phyloP scores from a whole-genome alignment of 2,888 invertebrate species.

The Malacosoma neustria region DNA sequence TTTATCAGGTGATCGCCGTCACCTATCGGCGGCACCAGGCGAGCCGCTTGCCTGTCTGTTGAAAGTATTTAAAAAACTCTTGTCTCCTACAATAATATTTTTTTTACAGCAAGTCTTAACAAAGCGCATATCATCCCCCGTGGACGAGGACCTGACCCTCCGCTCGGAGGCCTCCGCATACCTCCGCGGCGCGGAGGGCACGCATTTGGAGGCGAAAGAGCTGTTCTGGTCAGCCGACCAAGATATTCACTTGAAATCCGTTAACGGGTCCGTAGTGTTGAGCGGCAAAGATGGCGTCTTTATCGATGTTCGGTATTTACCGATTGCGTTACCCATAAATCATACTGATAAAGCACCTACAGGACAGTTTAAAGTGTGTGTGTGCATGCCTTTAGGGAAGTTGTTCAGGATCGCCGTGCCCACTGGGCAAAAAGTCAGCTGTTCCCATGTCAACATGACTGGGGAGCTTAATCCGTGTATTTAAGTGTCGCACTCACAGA shows the following conservation, averaged over 20 bases:
- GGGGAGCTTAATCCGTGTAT: conserved; percentile 79
- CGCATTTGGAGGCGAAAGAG: conserved; percentile 81
- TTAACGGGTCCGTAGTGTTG: conserved; percentile 83
- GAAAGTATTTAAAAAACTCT: too few relatives aligned
- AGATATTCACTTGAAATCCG: conserved; percentile 83
- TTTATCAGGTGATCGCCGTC: too few relatives aligned
- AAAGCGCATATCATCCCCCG: conserved; percentile 82
- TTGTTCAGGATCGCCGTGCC: conserved; percentile 86
- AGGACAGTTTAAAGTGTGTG: conserved; percentile 89
- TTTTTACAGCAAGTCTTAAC: conserved; percentile 75
- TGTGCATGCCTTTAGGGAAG: conserved; percentile 92
- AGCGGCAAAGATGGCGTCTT: conserved; percentile 81
- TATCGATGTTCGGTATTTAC: conserved; percentile 82
- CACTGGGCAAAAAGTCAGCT: conserved; percentile 72
- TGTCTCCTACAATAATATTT: too few relatives aligned
- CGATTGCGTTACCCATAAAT: conserved; percentile 72
- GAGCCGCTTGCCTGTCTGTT: too few relatives aligned
- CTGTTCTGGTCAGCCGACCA: conserved; percentile 86
- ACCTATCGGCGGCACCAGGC: too few relatives aligned
- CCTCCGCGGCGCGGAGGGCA: conserved; percentile 87
- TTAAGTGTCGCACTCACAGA: too few relatives aligned
- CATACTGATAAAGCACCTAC: conserved; percentile 30
- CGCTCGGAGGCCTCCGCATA: conserved; percentile 80
- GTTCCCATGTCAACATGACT: conserved; percentile 77
- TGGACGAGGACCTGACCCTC: conserved; percentile 78